These are phyloP conservation scores for Hesperia comma DNA, from an alignment of 2,888 invertebrate genomes.

Conservation along the genomic window DNA sequence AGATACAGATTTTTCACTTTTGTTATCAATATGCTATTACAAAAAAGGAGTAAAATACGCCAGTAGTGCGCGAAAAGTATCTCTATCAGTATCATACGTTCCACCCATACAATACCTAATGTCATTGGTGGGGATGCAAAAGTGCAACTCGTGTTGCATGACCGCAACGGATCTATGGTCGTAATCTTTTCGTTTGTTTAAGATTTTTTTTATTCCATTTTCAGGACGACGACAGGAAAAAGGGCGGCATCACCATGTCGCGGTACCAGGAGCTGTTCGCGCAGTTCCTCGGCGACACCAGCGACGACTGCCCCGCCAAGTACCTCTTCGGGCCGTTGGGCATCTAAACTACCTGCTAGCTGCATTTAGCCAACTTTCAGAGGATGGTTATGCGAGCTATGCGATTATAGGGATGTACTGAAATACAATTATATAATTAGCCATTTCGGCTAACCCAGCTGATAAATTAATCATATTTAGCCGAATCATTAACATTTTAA, in stretches of 20 bases:
- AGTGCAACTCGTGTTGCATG: too few relatives aligned
- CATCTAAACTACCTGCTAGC: conserved; percentile 50
- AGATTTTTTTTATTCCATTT: neutral
- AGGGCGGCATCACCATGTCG: conserved; percentile 89
- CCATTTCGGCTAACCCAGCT: neutral
- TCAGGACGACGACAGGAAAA: conserved; percentile 92
- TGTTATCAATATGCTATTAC: too few relatives aligned
- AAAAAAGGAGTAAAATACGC: too few relatives aligned
- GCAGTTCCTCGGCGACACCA: conserved; percentile 90
- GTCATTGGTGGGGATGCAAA: too few relatives aligned
- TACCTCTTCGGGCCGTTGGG: conserved; percentile 91
- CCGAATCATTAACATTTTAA: neutral
- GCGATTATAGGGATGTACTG: conserved; percentile 13
- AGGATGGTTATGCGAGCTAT: neutral
- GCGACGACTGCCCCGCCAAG: conserved; percentile 88
- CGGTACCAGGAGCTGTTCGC: conserved; percentile 93
- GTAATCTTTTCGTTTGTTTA: too few relatives aligned
- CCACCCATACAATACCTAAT: too few relatives aligned
- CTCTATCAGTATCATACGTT: too few relatives aligned
- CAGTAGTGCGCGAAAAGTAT: too few relatives aligned
- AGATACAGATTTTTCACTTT: too few relatives aligned
- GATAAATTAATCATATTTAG: neutral
- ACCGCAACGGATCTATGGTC: too few relatives aligned
- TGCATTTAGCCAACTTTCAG: conserved; percentile 21
- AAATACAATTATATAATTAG: neutral